Evolutionary conservation across 2,888 invertebrate genomes (phyloP).

Genomic region (Cataglyphis rosenhaueri): DNA sequence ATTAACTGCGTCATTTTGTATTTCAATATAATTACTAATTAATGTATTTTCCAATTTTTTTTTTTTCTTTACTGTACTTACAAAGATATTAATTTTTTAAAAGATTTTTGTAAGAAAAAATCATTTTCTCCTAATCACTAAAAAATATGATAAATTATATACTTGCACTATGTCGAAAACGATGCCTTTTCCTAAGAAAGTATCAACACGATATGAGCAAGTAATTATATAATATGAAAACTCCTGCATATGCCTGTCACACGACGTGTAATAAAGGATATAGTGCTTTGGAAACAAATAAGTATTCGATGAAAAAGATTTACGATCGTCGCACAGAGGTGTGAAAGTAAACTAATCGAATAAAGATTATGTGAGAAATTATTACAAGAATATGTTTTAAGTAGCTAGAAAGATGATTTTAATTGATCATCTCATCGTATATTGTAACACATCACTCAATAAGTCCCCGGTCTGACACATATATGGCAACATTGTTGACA

Average conservation of each 20-base stretch:
- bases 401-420: not conserved
- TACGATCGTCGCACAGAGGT: slow-evolving; percentile 4
- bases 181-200: slow-evolving; percentile 10
- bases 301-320: slow-evolving; percentile 28
- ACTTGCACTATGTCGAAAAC: slow-evolving; percentile 13
- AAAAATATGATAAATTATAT: slow-evolving; percentile 14
- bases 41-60: not conserved
- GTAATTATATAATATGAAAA: slow-evolving; percentile 30
- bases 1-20: not conserved
- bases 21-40: not conserved
- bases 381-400: not conserved
- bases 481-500: no score
- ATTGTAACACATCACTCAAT: not conserved
- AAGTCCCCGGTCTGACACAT: no score
- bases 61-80: not conserved
- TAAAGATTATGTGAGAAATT: not conserved
- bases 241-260: not conserved
- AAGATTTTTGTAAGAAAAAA: slow-evolving; percentile 1
- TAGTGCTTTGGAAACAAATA: not conserved
- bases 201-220: not conserved
- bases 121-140: not conserved
- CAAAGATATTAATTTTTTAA: not conserved
- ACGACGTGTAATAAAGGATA: not conserved
- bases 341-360: slow-evolving; percentile 30
- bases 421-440: not conserved